A percentile compares a stretch with the other conserved stretches of the same genome.
These are phyloP conservation scores for Myopa testacea DNA, from an alignment of 2,888 invertebrate species.

Conservation along the genomic window DNA sequence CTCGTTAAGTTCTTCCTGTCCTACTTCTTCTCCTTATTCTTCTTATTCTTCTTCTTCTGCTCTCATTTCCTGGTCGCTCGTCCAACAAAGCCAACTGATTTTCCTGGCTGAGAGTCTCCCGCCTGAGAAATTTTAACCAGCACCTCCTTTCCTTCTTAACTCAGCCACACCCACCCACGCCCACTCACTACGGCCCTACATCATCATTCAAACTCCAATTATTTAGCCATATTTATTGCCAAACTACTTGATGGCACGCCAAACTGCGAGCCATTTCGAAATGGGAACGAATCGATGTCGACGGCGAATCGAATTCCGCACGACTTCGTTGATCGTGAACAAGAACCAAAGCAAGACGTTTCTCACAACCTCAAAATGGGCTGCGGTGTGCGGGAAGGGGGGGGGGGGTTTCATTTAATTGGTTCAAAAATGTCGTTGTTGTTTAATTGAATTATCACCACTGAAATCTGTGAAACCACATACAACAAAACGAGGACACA, in stretches of 20 bases:
- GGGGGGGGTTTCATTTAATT: too few relatives aligned
- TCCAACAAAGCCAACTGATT: too few relatives aligned
- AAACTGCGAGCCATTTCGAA: neutral
- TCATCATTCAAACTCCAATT: neutral
- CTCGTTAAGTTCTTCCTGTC: neutral
- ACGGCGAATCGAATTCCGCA: neutral
- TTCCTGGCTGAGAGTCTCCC: too few relatives aligned
- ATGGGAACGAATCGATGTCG: conserved; percentile 22
- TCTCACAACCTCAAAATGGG: too few relatives aligned
- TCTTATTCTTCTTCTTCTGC: neutral
- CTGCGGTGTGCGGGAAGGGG: too few relatives aligned
- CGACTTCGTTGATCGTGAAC: conserved; percentile 6
- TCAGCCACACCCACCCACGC: neutral
- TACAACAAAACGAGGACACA: too few relatives aligned
- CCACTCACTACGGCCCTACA: neutral
- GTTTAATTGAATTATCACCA: conserved; percentile 19
- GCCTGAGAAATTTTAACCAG: too few relatives aligned
- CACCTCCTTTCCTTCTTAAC: too few relatives aligned
- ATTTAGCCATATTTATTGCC: neutral
- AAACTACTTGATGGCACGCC: neutral
- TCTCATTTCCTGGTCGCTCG: neutral
- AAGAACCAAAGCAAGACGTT: neutral
- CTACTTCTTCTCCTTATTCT: neutral
- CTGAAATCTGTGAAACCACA: too few relatives aligned
- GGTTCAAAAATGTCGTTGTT: too few relatives aligned